These are phyloP conservation scores for Hyles lineata DNA, from an alignment of 2,888 invertebrate species.

Conservation along the genomic window DNA sequence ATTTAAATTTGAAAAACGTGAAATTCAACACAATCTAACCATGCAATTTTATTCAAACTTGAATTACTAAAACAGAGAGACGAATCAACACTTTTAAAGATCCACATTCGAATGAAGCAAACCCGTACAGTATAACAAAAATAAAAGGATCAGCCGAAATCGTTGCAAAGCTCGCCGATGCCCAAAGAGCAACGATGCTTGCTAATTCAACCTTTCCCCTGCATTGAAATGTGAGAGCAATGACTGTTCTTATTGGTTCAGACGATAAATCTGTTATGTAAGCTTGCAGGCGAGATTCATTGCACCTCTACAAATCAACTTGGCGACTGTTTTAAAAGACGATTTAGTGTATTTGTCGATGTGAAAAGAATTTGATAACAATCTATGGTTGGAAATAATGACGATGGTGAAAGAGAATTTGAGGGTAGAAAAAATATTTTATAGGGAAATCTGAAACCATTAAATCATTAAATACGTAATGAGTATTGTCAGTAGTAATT, in stretches of 20 bases:
- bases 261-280: slow-evolving; percentile 13
- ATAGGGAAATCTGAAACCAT: too few species aligned
- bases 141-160: slow-evolving; percentile 23
- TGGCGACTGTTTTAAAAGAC: background rate
- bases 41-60: too few species aligned
- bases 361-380: background rate
- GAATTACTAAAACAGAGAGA: too few species aligned
- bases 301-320: slow-evolving; percentile 15
- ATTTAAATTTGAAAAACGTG: too few species aligned
- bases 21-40: too few species aligned
- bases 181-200: slow-evolving; percentile 51
- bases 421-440: too few species aligned
- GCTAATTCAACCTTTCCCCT: slow-evolving; percentile 51
- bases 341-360: background rate
- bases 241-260: slow-evolving; percentile 40
- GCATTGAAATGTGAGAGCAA: slow-evolving; percentile 39
- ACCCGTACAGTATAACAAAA: slow-evolving; percentile 29
- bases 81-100: too few species aligned
- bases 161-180: slow-evolving; percentile 41
- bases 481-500: too few species aligned
- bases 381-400: background rate
- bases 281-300: slow-evolving; percentile 14
- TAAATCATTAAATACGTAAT: too few species aligned
- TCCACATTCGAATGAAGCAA: too few species aligned
- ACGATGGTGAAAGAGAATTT: too few species aligned